Conservation (phyloP, 2,888 invertebrate species). For the Lottia gigantea region DNA sequence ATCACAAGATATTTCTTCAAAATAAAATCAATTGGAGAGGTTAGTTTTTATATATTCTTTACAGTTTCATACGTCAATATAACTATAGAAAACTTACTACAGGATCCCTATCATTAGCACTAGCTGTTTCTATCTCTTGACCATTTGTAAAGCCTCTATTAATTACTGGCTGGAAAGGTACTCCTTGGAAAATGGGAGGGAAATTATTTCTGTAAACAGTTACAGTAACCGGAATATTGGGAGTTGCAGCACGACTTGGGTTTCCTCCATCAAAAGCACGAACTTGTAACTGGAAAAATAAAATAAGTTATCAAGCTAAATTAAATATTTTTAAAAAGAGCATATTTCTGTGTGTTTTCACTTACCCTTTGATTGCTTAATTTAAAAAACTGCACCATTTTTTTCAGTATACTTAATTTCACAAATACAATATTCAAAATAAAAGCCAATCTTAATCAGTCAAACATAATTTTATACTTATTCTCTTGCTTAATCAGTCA, state of each 20-base stretch:
- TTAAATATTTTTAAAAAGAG: too few relatives aligned
- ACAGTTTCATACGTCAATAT: not conserved
- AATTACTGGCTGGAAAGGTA: not conserved
- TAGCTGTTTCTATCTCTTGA: not conserved
- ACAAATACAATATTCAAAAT: too few relatives aligned
- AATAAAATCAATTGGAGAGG: too few relatives aligned
- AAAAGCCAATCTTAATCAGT: too few relatives aligned
- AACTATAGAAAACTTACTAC: not conserved
- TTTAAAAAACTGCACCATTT: too few relatives aligned
- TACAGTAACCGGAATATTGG: not conserved
- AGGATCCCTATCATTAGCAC: not conserved
- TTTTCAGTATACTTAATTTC: too few relatives aligned
- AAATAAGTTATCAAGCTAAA: too few relatives aligned
- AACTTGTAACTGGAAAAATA: not conserved
- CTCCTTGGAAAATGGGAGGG: not conserved
- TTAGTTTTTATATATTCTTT: too few relatives aligned
- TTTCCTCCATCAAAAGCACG: not conserved
- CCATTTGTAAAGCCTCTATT: not conserved
- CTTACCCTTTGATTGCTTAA: too few relatives aligned
- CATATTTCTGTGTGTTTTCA: too few relatives aligned
- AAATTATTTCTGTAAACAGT: slow-evolving; percentile 1
- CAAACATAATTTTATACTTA: not conserved
- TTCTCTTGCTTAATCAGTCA: too few relatives aligned
- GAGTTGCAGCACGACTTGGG: not conserved
- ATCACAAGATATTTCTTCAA: too few relatives aligned